phyloP scores from a whole-genome alignment of 1,140 invertebrate species.

The Drosophila kepulauana region DNA sequence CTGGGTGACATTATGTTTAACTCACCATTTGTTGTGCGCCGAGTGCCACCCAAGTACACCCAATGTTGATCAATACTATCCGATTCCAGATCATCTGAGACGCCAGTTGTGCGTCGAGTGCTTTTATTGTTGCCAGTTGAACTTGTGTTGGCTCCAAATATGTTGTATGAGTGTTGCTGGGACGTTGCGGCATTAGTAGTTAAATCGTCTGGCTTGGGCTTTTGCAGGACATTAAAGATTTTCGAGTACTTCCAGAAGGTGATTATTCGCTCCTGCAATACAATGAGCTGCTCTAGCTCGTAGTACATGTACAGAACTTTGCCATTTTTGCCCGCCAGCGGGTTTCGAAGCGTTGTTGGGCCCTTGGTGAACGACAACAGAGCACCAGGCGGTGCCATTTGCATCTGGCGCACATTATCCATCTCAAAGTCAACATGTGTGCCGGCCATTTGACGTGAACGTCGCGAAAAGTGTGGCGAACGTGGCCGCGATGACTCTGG shows the following conservation, averaged over 20 bases:
- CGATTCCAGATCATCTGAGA: constrained; percentile 15
- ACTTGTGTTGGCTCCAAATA: neutral
- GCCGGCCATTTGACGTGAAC: constrained; percentile 36
- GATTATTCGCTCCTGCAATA: constrained; percentile 69
- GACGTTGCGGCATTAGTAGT: neutral
- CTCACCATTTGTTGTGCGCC: constrained; percentile 56
- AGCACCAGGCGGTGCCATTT: constrained; percentile 42
- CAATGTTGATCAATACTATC: constrained; percentile 36
- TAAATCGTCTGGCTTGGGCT: neutral
- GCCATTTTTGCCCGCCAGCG: constrained; percentile 66
- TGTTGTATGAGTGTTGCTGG: constrained; percentile 12
- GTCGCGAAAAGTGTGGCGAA: constrained; percentile 48
- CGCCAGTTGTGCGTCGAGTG: neutral
- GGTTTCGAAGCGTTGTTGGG: constrained; percentile 51
- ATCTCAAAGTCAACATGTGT: neutral
- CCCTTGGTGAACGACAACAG: constrained; percentile 47
- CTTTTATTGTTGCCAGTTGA: constrained; percentile 13
- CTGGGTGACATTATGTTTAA: neutral
- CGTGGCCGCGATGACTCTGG: constrained; percentile 23
- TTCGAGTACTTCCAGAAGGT: constrained; percentile 81
- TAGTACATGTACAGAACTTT: constrained; percentile 74
- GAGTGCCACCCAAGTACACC: constrained; percentile 53
- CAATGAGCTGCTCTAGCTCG: constrained; percentile 77
- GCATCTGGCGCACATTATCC: neutral
- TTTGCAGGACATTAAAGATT: constrained; percentile 65